Evolutionary conservation across 2,888 invertebrate species (phyloP).

Genomic region (Drosophila neonasuta): DNA sequence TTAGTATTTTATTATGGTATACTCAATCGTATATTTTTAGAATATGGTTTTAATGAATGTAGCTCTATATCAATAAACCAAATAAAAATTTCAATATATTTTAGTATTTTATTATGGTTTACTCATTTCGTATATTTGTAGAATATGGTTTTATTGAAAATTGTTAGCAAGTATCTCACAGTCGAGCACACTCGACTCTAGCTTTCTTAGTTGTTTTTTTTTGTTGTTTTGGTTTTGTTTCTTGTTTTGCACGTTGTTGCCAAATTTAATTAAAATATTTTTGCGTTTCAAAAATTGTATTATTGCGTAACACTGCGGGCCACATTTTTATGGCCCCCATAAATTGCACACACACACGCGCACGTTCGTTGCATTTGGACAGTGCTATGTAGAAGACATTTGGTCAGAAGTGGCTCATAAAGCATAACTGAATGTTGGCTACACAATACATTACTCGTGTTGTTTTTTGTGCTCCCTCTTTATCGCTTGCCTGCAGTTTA

Average conservation of each 20-base stretch:
- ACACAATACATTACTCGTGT: conserved; percentile 11
- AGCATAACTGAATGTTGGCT: conserved; percentile 45
- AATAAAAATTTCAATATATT: no score
- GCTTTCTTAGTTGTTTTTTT: no score
- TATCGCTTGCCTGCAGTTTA: conserved; percentile 43
- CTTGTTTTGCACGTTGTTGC: conserved; percentile 19
- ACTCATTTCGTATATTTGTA: no score
- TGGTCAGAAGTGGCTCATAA: conserved; percentile 57
- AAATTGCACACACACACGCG: conserved; percentile 29
- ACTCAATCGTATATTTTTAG: no score
- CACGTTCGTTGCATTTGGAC: conserved; percentile 32
- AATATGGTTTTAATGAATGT: no score
- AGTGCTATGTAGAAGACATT: conserved; percentile 51
- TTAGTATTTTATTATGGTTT: no score
- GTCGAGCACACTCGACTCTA: no score
- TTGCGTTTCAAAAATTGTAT: conserved; percentile 19
- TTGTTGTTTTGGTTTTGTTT: conserved; percentile 11
- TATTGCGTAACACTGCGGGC: conserved; percentile 58
- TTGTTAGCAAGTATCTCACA: no score
- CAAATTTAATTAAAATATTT: conserved; percentile 71
- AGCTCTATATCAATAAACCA: no score
- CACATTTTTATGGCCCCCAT: conserved; percentile 53
- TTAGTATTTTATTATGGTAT: no score
- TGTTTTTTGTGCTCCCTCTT: conserved; percentile 2
- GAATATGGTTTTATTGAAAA: no score